Percentiles rank a stretch among this genome's conserved stretches.
phyloP scores from a whole-genome alignment of 2,113 vertebrate genomes.

The Plectropomus leopardus region DNA sequence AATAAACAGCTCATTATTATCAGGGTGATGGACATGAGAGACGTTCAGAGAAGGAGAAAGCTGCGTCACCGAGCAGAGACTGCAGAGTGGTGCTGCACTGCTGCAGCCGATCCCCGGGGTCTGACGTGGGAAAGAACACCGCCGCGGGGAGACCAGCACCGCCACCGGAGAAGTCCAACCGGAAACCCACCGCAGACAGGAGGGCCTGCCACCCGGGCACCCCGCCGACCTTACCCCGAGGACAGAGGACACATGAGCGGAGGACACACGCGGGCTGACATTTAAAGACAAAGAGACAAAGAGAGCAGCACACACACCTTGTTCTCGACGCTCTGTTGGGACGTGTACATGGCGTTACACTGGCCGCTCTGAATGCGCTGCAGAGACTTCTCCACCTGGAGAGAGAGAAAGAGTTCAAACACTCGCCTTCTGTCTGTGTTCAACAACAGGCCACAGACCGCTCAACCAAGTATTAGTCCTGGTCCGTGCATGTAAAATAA shows the following conservation, averaged over 20 bases:
- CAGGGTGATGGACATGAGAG: constrained; percentile 7
- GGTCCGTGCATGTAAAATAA: no score
- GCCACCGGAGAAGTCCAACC: constrained; percentile 89
- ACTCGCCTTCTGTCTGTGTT: neutral
- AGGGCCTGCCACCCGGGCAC: constrained; percentile 96
- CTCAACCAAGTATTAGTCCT: neutral
- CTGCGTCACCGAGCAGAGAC: constrained; percentile 90
- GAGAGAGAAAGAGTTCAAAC: neutral
- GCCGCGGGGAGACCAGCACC: constrained; percentile 91
- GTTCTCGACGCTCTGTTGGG: constrained; percentile 96
- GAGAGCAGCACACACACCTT: constrained; percentile 84
- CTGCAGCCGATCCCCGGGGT: constrained; percentile 93
- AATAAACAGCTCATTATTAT: neutral
- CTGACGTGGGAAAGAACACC: constrained; percentile 94
- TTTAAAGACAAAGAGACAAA: neutral
- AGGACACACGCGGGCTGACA: neutral
- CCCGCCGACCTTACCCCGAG: constrained; percentile 80
- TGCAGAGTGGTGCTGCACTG: constrained; percentile 95
- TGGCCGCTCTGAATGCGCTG: constrained; percentile 96
- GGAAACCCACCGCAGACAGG: constrained; percentile 93
- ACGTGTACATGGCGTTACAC: constrained; percentile 97
- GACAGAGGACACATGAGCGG: constrained; percentile 7
- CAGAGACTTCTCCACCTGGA: constrained; percentile 95
- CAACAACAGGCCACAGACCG: no score
- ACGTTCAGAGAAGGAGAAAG: constrained; percentile 9